These are phyloP conservation scores for Ophonus ardosiacus DNA, from an alignment of 2,888 invertebrate species.

Conservation along the genomic window DNA sequence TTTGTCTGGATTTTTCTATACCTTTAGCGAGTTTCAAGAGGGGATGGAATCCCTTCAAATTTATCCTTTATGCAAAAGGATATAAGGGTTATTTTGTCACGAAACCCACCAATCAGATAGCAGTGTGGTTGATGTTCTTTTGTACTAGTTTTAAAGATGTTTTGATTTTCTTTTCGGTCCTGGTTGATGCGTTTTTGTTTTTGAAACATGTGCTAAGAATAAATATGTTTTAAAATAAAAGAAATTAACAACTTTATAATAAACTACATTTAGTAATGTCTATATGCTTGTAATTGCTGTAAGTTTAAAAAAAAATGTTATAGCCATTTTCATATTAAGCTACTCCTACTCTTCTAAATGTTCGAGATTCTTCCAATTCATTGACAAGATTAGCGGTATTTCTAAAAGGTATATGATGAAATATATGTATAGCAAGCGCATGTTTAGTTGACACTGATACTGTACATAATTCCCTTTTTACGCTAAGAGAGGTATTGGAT, in stretches of 20 bases:
- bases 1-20: conserved; percentile 42
- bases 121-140: conserved; percentile 11
- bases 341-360: too few species aligned
- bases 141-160: conserved; percentile 26
- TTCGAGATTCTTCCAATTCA: too few species aligned
- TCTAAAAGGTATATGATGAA: too few species aligned
- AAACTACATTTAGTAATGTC: background rate
- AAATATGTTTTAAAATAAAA: background rate
- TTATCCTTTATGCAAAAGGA: conserved; percentile 3
- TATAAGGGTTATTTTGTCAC: conserved; percentile 26
- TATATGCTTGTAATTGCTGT: too few species aligned
- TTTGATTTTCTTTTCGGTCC: conserved; percentile 46
- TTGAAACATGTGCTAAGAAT: background rate
- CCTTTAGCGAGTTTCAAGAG: background rate
- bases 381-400: too few species aligned
- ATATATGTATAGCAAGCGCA: too few species aligned
- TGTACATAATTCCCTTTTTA: too few species aligned
- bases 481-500: too few species aligned
- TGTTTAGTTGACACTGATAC: too few species aligned
- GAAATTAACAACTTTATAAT: background rate
- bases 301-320: too few species aligned
- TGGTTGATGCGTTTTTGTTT: background rate
- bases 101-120: conserved; percentile 41
- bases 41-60: background rate
- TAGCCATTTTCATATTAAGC: too few species aligned